These are phyloP conservation scores for Zeugodacus cucurbitae DNA, from an alignment of 1,140 invertebrate genomes.

Conservation along the genomic window DNA sequence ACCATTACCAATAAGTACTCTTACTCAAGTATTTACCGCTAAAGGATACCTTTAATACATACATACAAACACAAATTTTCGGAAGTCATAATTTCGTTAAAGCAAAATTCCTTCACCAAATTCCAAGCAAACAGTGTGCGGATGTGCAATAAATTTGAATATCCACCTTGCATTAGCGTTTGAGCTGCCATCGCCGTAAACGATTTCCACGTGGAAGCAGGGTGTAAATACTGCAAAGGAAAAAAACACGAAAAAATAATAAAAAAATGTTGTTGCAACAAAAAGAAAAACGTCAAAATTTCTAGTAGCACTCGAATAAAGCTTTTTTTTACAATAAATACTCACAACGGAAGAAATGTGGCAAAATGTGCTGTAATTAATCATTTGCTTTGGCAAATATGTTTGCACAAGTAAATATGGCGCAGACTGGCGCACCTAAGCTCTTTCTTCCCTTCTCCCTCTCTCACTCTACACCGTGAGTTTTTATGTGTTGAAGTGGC, in stretches of 20 bases:
- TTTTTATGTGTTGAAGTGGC: background rate
- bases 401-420: background rate
- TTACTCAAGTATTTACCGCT: too few relatives aligned
- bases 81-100: too few relatives aligned
- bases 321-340: background rate
- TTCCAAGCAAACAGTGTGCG: background rate
- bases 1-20: too few relatives aligned
- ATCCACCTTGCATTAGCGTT: conserved; percentile 5
- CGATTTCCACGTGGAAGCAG: background rate
- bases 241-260: too few relatives aligned
- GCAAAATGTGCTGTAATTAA: conserved; percentile 8
- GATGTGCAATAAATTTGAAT: background rate
- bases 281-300: background rate
- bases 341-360: background rate
- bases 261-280: background rate
- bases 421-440: background rate
- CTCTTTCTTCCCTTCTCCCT: too few relatives aligned
- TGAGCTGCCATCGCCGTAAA: background rate
- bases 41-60: too few relatives aligned
- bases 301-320: background rate
- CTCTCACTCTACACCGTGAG: background rate
- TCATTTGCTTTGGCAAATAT: background rate
- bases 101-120: too few relatives aligned
- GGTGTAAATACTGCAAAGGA: background rate
- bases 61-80: too few relatives aligned